Percentiles rank a stretch among this genome's conserved stretches.
These are phyloP conservation scores for Callaeas wilsoni DNA, from an alignment of 2,113 vertebrate genomes.

Conservation along the genomic window DNA sequence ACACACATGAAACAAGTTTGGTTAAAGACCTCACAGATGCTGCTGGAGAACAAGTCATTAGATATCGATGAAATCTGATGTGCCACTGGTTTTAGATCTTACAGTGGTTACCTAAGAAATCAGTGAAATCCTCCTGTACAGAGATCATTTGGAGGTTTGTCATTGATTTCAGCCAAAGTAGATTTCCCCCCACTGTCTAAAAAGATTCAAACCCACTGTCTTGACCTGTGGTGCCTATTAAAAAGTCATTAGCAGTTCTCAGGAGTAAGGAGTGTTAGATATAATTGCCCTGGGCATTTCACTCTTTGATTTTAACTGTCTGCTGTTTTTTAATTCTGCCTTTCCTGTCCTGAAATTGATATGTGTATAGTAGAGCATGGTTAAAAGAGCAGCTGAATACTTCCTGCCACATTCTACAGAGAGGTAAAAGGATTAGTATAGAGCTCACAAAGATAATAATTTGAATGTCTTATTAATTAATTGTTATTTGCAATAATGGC, in stretches of 20 bases:
- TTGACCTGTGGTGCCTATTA: slow-evolving; percentile 37
- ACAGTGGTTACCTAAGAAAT: neutral
- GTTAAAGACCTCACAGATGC: neutral
- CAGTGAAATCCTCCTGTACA: neutral
- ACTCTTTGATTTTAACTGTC: neutral
- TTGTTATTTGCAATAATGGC: slow-evolving; percentile 43
- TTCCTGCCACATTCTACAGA: neutral
- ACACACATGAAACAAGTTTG: neutral
- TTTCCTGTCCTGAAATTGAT: neutral
- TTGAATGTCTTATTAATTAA: slow-evolving; percentile 59
- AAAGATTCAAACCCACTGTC: neutral
- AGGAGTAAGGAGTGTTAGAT: neutral
- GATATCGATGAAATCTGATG: neutral
- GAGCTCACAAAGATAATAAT: slow-evolving; percentile 41
- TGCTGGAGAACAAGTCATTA: neutral
- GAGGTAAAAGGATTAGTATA: slow-evolving; percentile 35
- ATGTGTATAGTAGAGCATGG: neutral
- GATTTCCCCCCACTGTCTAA: neutral
- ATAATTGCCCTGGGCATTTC: slow-evolving; percentile 5
- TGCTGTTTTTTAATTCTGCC: neutral
- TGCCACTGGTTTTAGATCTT: neutral
- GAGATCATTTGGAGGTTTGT: neutral
- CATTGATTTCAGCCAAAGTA: neutral
- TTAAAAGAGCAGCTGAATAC: neutral
- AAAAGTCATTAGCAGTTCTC: slow-evolving; percentile 33